Conservation (phyloP, 2,797 vertebrate species). For the Lepilemur septentrionalis region DNA sequence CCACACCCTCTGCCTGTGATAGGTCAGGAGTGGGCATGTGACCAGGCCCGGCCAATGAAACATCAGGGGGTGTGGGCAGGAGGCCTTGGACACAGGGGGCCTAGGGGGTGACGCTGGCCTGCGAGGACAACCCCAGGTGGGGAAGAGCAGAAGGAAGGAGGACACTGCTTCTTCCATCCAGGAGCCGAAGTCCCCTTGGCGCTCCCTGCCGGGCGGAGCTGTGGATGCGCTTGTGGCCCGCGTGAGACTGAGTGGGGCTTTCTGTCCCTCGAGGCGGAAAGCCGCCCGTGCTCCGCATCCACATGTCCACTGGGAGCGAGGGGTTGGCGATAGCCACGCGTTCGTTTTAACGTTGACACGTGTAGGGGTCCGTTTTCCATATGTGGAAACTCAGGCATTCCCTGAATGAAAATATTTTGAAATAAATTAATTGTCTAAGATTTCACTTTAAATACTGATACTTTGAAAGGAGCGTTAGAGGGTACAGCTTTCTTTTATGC, state of each 20-base stretch:
- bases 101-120: neutral
- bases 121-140: rapidly evolving
- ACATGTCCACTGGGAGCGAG: too few relatives aligned
- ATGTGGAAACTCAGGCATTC: neutral
- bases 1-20: neutral
- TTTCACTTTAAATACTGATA: neutral
- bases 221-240: neutral
- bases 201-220: neutral
- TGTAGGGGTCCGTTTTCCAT: neutral
- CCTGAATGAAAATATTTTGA: neutral
- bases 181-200: rapidly evolving
- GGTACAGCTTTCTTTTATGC: neutral
- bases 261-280: neutral
- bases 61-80: neutral
- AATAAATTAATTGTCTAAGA: neutral
- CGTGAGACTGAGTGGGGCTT: rapidly evolving
- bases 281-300: neutral
- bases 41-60: neutral
- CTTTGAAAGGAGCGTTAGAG: neutral
- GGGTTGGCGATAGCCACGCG: neutral
- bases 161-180: too few relatives aligned
- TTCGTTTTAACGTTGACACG: neutral
- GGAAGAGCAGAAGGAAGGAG: too few relatives aligned
- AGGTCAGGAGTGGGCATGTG: neutral
- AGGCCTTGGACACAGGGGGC: rapidly evolving